Evolutionary conservation across 2,113 vertebrate species (phyloP).

Genomic region (Campylomormyrus tamandua): DNA sequence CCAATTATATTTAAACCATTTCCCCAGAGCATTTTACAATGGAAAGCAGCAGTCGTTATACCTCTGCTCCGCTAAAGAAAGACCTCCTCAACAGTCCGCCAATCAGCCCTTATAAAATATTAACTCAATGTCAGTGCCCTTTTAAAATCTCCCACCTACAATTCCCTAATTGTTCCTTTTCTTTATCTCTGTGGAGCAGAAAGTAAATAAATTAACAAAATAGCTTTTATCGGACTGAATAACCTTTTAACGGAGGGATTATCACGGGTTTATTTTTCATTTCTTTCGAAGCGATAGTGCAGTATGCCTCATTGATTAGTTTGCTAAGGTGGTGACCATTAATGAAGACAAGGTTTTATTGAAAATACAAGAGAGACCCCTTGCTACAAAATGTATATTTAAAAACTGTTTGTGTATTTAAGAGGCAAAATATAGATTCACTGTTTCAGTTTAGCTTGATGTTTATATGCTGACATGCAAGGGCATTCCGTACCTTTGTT

Average conservation of each 20-base stretch:
- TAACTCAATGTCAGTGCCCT: slow-evolving; percentile 95
- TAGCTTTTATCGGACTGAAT: slow-evolving; percentile 99
- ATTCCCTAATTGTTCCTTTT: slow-evolving; percentile 99
- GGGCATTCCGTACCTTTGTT: slow-evolving; percentile 51
- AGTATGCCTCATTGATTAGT: slow-evolving; percentile 99
- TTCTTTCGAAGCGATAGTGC: slow-evolving; percentile 92
- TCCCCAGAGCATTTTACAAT: slow-evolving; percentile 63
- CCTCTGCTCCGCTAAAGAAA: slow-evolving; percentile 66
- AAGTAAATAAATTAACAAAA: slow-evolving; percentile 99
- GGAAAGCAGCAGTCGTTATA: slow-evolving; percentile 59
- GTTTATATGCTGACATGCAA: slow-evolving; percentile 43
- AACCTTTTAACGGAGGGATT: slow-evolving; percentile 99
- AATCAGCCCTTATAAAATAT: slow-evolving; percentile 94
- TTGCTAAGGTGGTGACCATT: slow-evolving; percentile 92
- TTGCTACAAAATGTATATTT: slow-evolving; percentile 30
- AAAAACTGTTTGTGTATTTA: slow-evolving; percentile 32
- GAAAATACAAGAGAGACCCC: slow-evolving; percentile 71
- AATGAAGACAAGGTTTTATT: slow-evolving; percentile 89
- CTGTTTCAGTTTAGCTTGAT: slow-evolving; percentile 42
- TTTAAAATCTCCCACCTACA: slow-evolving; percentile 97
- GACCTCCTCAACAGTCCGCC: slow-evolving; percentile 66
- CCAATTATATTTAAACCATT: slow-evolving; percentile 72
- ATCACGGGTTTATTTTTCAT: slow-evolving; percentile 99
- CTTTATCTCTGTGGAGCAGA: slow-evolving; percentile 97
- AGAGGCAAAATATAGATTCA: slow-evolving; percentile 53